These are phyloP conservation scores for Kradibia gibbosae DNA, from an alignment of 1,140 invertebrate genomes.

Conservation along the genomic window DNA sequence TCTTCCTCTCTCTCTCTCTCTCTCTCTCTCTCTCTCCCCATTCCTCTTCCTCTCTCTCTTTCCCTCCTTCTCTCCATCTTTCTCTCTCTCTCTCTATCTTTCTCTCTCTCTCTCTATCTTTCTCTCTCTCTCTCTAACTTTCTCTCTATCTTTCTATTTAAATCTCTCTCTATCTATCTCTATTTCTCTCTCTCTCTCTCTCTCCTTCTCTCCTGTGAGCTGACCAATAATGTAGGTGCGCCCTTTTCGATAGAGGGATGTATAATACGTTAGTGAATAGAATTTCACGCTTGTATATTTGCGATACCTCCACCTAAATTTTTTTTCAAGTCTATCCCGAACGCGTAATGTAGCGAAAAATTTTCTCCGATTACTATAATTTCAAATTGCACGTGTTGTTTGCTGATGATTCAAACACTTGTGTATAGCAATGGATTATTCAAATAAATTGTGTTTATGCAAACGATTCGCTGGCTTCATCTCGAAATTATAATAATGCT, in stretches of 20 bases:
- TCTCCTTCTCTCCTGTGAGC: neutral
- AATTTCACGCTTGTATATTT: conserved; percentile 11
- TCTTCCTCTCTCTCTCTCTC: neutral
- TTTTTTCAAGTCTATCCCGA: neutral
- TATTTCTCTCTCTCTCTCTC: neutral
- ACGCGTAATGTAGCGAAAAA: neutral
- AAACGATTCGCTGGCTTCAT: neutral
- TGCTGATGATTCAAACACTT: neutral
- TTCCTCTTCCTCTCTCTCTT: too few relatives aligned
- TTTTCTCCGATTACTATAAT: conserved; percentile 18
- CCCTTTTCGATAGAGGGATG: neutral
- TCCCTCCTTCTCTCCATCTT: neutral
- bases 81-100: neutral
- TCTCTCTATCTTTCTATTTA: too few relatives aligned
- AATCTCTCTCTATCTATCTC: too few relatives aligned
- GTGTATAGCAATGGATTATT: neutral
- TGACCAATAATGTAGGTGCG: conserved; percentile 19
- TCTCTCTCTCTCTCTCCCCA: neutral
- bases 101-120: neutral
- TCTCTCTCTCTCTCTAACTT: neutral
- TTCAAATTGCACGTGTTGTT: neutral
- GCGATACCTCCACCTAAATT: neutral
- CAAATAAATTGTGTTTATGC: conserved; percentile 8
- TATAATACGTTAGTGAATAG: conserved; percentile 16
- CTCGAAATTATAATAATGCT: neutral